Percentiles rank a stretch among this genome's conserved stretches.
phyloP scores from a whole-genome alignment of 92 coral and sea anemone genomes.

The Hydrozoanthus gracilis region DNA sequence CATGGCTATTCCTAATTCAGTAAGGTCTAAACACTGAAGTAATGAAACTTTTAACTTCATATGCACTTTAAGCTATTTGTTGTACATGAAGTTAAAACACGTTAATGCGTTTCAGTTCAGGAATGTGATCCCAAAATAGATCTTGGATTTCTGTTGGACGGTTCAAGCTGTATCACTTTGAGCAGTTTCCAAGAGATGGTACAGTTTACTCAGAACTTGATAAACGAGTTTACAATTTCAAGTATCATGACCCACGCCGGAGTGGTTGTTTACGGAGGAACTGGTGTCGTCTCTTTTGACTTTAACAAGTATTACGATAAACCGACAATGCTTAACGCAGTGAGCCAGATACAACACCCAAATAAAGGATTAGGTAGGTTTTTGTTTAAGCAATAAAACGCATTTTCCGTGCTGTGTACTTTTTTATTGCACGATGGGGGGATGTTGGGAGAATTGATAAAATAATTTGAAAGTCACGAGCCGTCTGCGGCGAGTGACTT shows the following conservation, averaged over 20 bases:
- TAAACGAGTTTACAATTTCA: constrained; percentile 19
- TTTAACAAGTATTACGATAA: constrained; percentile 36
- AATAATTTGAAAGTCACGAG: no score
- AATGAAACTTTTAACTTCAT: no score
- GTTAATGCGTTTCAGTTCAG: not conserved
- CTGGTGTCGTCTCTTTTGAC: constrained; percentile 13
- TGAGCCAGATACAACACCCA: constrained; percentile 16
- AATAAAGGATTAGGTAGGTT: not conserved
- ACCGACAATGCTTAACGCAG: not conserved
- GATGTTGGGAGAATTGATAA: no score
- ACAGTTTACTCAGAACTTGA: constrained; percentile 4
- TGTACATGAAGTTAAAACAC: not conserved
- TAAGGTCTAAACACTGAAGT: no score
- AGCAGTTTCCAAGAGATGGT: constrained; percentile 20
- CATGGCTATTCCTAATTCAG: no score
- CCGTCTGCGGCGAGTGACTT: no score
- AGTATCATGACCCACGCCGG: constrained; percentile 19
- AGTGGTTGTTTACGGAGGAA: constrained; percentile 10
- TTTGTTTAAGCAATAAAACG: not conserved
- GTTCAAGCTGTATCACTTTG: constrained; percentile 1
- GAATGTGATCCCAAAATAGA: constrained; percentile 33
- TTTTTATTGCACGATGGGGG: no score
- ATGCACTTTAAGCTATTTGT: not conserved
- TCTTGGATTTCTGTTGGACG: constrained; percentile 39
- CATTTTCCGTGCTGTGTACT: not conserved